Conservation (phyloP, 1,140 invertebrate species). For the Leptopilina clavipes region DNA sequence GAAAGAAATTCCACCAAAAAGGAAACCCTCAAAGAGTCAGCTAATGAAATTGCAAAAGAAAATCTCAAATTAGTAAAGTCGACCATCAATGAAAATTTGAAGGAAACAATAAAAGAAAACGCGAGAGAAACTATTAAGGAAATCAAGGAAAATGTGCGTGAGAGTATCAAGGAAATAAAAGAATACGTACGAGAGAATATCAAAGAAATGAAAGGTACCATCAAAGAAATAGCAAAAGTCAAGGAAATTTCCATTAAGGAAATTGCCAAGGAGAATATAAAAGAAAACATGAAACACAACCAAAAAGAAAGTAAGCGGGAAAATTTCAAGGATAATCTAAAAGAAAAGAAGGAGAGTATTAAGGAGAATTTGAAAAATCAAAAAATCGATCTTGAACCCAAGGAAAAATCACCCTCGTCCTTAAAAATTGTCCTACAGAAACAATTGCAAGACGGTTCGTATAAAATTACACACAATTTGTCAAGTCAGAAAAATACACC, state of each 20-base stretch:
- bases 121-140: not conserved
- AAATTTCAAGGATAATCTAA: no score
- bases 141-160: not conserved
- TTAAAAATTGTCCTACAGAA: constrained; percentile 76
- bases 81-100: not conserved
- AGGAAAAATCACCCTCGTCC: constrained; percentile 65
- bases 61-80: not conserved
- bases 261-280: not conserved
- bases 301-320: not conserved
- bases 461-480: constrained; percentile 72
- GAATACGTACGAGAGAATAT: not conserved
- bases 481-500: constrained; percentile 63
- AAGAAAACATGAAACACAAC: not conserved
- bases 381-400: constrained; percentile 54
- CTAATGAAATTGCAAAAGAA: not conserved
- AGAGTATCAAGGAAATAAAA: not conserved
- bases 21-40: not conserved
- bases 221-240: not conserved
- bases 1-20: not conserved
- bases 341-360: constrained; percentile 68
- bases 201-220: not conserved
- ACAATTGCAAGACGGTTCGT: constrained; percentile 72
- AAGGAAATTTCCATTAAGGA: not conserved
- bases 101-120: not conserved
- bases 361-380: constrained; percentile 71